phyloP scores from a whole-genome alignment of 2,113 vertebrate genomes.

The Bufo bufo region DNA sequence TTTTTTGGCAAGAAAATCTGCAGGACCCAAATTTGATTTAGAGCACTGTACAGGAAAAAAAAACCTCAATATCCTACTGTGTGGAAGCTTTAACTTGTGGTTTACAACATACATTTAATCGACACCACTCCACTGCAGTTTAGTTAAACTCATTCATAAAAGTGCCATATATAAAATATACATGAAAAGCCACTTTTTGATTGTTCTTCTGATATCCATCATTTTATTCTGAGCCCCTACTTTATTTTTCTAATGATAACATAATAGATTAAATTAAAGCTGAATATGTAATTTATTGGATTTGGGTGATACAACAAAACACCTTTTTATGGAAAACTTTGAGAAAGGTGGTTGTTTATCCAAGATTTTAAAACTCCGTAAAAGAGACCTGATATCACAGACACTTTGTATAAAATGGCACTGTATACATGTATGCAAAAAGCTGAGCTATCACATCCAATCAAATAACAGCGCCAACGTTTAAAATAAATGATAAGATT shows the following conservation, averaged over 20 bases:
- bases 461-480: neutral
- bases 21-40: slow-evolving; percentile 7
- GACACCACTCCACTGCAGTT: neutral
- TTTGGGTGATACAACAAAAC: too few species aligned
- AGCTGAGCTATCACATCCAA: neutral
- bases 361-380: neutral
- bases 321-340: too few species aligned
- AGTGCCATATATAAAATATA: neutral
- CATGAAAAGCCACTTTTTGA: neutral
- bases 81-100: slow-evolving; percentile 1
- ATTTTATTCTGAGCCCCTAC: neutral
- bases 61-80: neutral
- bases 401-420: neutral
- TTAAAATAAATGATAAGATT: neutral
- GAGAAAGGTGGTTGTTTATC: neutral
- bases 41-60: slow-evolving; percentile 14
- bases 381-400: neutral
- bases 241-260: neutral
- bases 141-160: slow-evolving; percentile 6
- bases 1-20: neutral
- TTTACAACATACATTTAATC: slow-evolving; percentile 3
- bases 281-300: neutral
- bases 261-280: neutral
- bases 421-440: neutral
- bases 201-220: neutral